These are phyloP conservation scores for Rhinolophus sinicus DNA, from an alignment of 2,113 vertebrate species.

Conservation along the genomic window DNA sequence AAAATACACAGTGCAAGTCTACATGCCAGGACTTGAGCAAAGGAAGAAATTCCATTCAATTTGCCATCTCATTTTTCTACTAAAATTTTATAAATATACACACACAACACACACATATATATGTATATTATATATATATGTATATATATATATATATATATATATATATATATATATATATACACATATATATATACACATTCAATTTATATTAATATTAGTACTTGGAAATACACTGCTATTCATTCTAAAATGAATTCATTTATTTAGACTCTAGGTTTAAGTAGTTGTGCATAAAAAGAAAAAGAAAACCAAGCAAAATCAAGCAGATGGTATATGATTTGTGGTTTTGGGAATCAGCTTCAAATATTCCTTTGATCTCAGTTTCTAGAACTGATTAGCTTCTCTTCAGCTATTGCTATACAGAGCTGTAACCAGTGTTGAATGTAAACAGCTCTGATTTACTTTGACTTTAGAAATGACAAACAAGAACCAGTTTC, in stretches of 20 bases:
- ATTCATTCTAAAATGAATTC: neutral
- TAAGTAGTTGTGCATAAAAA: neutral
- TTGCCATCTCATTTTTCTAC: neutral
- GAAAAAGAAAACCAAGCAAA: neutral
- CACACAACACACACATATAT: too few species aligned
- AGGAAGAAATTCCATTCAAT: neutral
- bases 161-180: too few species aligned
- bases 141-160: too few species aligned
- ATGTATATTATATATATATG: too few species aligned
- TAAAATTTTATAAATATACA: neutral
- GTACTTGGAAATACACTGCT: neutral
- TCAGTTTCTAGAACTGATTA: neutral
- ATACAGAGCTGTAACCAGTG: neutral
- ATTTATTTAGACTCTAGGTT: neutral
- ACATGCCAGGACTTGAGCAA: neutral
- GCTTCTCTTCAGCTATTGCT: neutral
- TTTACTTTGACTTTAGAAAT: neutral
- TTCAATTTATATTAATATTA: neutral
- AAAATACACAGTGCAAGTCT: neutral
- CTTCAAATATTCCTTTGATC: neutral
- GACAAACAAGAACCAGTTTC: neutral
- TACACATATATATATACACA: too few species aligned
- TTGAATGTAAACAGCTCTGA: neutral
- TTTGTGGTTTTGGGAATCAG: neutral
- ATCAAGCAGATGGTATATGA: neutral